These are phyloP conservation scores for Acropora tenuis DNA, from an alignment of 64 coral and sea anemone species.

Conservation along the genomic window DNA sequence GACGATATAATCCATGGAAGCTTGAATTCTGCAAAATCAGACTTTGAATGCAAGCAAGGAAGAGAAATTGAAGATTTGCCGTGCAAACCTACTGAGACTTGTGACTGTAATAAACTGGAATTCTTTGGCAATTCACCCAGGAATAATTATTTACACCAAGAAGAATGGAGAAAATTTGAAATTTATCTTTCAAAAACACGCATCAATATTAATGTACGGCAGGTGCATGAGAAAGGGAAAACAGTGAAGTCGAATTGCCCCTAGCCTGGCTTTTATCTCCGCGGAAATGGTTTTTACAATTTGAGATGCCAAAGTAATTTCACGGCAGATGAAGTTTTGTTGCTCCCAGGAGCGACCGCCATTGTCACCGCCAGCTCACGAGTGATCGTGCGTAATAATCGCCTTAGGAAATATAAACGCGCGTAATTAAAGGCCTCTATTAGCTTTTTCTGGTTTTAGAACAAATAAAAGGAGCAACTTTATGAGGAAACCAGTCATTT, in stretches of 20 bases:
- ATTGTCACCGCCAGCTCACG: too few species aligned
- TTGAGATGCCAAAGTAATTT: too few species aligned
- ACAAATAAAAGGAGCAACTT: too few species aligned
- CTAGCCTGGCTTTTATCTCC: neutral
- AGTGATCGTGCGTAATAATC: too few species aligned
- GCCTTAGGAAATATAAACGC: too few species aligned
- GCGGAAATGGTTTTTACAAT: neutral
- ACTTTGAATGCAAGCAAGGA: neutral
- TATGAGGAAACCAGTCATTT: too few species aligned
- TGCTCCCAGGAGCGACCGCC: too few species aligned
- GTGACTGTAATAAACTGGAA: neutral
- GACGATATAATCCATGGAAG: neutral
- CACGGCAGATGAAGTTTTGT: too few species aligned
- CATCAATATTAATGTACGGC: conserved; percentile 96
- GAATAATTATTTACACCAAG: conserved; percentile 32
- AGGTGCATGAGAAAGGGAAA: conserved; percentile 84
- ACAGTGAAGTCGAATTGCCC: conserved; percentile 42
- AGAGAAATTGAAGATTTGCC: neutral
- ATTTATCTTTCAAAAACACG: conserved; percentile 87
- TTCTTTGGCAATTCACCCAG: neutral
- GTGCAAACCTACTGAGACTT: neutral
- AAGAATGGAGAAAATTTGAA: conserved; percentile 87
- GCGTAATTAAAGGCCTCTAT: too few species aligned
- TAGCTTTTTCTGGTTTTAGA: too few species aligned
- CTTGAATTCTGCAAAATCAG: neutral